A percentile compares a stretch with the other conserved stretches of the same genome.
Conservation (phyloP, 2,113 vertebrate species). For the Zosterops lateralis region DNA sequence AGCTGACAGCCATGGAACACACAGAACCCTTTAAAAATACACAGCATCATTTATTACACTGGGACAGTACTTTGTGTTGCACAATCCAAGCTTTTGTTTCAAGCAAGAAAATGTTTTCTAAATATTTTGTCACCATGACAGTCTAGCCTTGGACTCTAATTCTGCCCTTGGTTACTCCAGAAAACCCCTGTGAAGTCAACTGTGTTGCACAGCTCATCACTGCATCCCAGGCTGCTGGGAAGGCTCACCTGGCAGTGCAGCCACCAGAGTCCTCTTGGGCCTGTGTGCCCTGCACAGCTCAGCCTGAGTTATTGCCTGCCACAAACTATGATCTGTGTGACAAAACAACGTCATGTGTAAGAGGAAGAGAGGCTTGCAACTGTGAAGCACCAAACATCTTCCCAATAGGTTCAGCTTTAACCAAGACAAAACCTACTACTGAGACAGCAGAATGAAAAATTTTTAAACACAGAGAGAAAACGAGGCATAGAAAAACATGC, state of each 20-base stretch:
- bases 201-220: rapidly evolving
- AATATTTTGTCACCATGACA: slow-evolving; percentile 71
- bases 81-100: slow-evolving; percentile 64
- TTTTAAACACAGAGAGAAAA: not conserved
- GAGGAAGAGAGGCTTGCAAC: not conserved
- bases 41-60: slow-evolving; percentile 30
- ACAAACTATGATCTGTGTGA: not conserved
- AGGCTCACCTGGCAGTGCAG: not conserved
- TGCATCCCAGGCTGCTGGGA: rapidly evolving
- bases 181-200: not conserved
- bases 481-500: not conserved
- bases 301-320: not conserved
- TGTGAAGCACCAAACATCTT: not conserved
- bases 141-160: slow-evolving; percentile 28
- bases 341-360: not conserved
- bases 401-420: not conserved
- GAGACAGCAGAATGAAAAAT: not conserved
- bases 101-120: slow-evolving; percentile 62
- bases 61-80: slow-evolving; percentile 1
- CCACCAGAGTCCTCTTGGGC: rapidly evolving
- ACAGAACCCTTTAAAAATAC: slow-evolving; percentile 37
- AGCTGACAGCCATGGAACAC: not conserved
- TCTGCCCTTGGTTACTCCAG: slow-evolving; percentile 23
- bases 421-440: not conserved
- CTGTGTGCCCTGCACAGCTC: not conserved